These are phyloP conservation scores for Lasiurus cinereus DNA, from an alignment of 2,113 vertebrate genomes.

Conservation along the genomic window DNA sequence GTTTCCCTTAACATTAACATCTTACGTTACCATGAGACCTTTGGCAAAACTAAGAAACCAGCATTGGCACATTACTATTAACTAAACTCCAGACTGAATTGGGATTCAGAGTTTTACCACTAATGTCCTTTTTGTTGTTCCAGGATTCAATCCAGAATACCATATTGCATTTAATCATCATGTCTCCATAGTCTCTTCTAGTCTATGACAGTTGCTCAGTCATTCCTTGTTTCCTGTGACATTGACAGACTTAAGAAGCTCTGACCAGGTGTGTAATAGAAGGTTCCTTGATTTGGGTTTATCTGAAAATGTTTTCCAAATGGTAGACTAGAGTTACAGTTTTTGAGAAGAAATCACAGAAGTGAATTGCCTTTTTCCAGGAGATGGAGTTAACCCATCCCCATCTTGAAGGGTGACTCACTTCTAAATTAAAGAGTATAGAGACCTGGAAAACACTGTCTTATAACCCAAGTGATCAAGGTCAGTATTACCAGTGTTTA, in stretches of 20 bases:
- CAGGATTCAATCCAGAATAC: not conserved
- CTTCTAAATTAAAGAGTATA: slow-evolving; percentile 31
- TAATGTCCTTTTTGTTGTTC: slow-evolving; percentile 10
- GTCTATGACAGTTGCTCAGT: not conserved
- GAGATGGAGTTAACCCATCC: not conserved
- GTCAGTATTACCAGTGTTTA: slow-evolving; percentile 16
- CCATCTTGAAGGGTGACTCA: not conserved
- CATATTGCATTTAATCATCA: not conserved
- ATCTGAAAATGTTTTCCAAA: slow-evolving; percentile 57
- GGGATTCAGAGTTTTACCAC: slow-evolving; percentile 32
- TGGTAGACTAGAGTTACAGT: not conserved
- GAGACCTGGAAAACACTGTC: not conserved
- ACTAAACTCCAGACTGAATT: slow-evolving; percentile 11
- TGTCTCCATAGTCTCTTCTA: not conserved
- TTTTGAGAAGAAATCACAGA: slow-evolving; percentile 28
- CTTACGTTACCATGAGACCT: not conserved
- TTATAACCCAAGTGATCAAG: slow-evolving; percentile 15
- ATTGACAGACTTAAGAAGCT: not conserved
- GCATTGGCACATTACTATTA: not conserved
- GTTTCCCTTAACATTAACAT: not conserved
- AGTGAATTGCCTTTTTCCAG: not conserved
- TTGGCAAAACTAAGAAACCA: slow-evolving; percentile 48
- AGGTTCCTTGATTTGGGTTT: slow-evolving; percentile 26
- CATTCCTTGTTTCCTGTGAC: slow-evolving; percentile 3
- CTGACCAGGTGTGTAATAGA: not conserved